Conservation (phyloP, 2,888 invertebrate genomes). For the Aromia moschata region DNA sequence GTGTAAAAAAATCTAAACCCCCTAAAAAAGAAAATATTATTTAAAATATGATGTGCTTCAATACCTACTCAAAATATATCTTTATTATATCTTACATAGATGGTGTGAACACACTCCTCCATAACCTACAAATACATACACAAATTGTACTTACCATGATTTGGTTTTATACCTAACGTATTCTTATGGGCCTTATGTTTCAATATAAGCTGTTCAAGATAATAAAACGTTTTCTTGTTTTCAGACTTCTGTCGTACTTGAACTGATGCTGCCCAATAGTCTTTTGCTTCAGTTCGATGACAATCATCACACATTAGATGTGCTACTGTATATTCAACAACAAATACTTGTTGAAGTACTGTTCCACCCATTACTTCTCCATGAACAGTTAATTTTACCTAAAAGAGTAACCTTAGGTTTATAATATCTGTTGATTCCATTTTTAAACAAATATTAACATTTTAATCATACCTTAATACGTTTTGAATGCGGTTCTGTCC, state of each 20-base stretch:
- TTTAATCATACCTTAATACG: slow-evolving; percentile 80
- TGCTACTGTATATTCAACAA: slow-evolving; percentile 91
- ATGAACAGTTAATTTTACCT: slow-evolving; percentile 92
- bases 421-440: too few species aligned
- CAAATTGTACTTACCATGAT: slow-evolving; percentile 45
- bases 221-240: slow-evolving; percentile 97
- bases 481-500: slow-evolving; percentile 99
- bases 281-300: slow-evolving; percentile 95
- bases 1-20: slow-evolving; percentile 96
- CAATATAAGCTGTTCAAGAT: slow-evolving; percentile 95
- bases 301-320: slow-evolving; percentile 98
- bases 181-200: slow-evolving; percentile 94
- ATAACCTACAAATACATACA: background rate
- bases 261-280: slow-evolving; percentile 94
- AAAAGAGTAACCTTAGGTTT: too few species aligned
- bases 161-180: slow-evolving; percentile 80
- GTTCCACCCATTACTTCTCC: slow-evolving; percentile 93
- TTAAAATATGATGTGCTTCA: too few species aligned
- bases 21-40: too few species aligned
- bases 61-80: too few species aligned
- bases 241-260: slow-evolving; percentile 88
- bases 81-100: too few species aligned
- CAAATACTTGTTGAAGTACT: slow-evolving; percentile 91
- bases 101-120: too few species aligned
- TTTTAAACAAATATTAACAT: background rate